These are phyloP conservation scores for Haemorhous mexicanus DNA, from an alignment of 2,113 vertebrate species.

Conservation along the genomic window DNA sequence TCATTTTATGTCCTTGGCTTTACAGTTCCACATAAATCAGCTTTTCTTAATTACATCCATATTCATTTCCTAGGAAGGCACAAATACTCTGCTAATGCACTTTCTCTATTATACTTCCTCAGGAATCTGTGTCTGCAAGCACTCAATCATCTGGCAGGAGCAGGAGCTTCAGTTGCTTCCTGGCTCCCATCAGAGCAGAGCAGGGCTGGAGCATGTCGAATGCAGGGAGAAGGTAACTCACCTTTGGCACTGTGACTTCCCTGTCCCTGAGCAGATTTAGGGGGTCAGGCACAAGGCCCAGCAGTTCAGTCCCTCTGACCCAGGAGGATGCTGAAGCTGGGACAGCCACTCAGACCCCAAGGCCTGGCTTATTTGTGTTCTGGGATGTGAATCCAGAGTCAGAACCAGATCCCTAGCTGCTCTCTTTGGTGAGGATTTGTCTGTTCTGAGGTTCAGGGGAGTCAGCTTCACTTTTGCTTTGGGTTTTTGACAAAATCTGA, in stretches of 20 bases:
- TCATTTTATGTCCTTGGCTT: constrained; percentile 38
- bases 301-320: background rate
- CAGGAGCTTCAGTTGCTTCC: constrained; percentile 23
- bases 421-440: background rate
- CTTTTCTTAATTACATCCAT: constrained; percentile 57
- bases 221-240: background rate
- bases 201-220: background rate
- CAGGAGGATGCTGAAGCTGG: background rate
- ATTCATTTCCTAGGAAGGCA: constrained; percentile 47
- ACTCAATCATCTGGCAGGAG: constrained; percentile 34
- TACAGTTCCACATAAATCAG: constrained; percentile 44
- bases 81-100: constrained; percentile 39
- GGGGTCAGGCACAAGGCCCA: background rate
- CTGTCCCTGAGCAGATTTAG: background rate
- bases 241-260: background rate
- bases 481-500: background rate
- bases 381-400: background rate
- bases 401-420: background rate
- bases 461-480: background rate
- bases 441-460: background rate
- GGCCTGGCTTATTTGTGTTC: background rate
- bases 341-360: background rate
- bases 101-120: constrained; percentile 22
- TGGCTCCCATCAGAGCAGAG: background rate
- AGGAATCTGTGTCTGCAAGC: constrained; percentile 30